A percentile compares a stretch with the other conserved stretches of the same genome.
Conservation (phyloP, 2,797 vertebrate genomes). For the Ptychadena robeensis region DNA sequence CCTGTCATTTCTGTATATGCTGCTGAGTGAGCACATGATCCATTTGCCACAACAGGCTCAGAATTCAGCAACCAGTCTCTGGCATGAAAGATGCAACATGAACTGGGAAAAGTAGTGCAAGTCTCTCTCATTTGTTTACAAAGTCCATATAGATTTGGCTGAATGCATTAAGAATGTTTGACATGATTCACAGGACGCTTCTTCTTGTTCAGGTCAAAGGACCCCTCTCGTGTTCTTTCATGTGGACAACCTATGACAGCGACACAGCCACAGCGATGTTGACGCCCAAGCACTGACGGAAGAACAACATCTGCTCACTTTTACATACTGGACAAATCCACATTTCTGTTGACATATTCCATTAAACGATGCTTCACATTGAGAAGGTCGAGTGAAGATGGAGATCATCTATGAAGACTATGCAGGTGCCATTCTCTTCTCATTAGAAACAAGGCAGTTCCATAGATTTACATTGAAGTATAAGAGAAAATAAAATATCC, state of each 20-base stretch:
- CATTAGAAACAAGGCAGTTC: constrained; percentile 84
- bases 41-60: constrained; percentile 23
- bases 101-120: constrained; percentile 56
- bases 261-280: constrained; percentile 44
- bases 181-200: constrained; percentile 33
- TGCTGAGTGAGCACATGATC: neutral
- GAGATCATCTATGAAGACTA: constrained; percentile 64
- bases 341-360: constrained; percentile 61
- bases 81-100: constrained; percentile 40
- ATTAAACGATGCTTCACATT: constrained; percentile 64
- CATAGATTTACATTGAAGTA: constrained; percentile 87
- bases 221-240: constrained; percentile 15
- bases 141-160: constrained; percentile 56
- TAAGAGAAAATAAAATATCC: constrained; percentile 85
- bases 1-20: constrained; percentile 11
- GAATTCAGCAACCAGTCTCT: constrained; percentile 19
- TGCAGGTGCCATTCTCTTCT: constrained; percentile 68
- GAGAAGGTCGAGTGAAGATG: constrained; percentile 64
- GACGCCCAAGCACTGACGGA: constrained; percentile 40
- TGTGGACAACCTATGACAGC: constrained; percentile 30
- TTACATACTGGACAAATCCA: constrained; percentile 62
- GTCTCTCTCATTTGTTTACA: constrained; percentile 32
- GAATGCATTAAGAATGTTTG: constrained; percentile 28
- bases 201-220: constrained; percentile 23
- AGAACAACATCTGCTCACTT: constrained; percentile 64